Conservation (phyloP, 2,113 vertebrate species). For the Agapornis roseicollis region DNA sequence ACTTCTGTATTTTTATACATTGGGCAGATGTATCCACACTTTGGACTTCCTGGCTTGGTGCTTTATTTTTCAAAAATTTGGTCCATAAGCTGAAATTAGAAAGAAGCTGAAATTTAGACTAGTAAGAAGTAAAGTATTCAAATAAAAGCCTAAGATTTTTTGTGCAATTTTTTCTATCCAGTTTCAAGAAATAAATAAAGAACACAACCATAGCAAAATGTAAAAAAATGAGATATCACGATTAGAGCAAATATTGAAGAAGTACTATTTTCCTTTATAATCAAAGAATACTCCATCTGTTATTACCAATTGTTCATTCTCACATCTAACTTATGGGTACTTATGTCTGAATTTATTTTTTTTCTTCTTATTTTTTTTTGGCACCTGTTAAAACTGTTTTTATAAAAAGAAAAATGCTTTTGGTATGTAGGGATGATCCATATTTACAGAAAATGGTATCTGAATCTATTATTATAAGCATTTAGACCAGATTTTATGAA, state of each 20-base stretch:
- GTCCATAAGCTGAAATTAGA: not conserved
- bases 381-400: not conserved
- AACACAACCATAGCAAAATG: not conserved
- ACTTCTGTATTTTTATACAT: not conserved
- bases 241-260: not conserved
- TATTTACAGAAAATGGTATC: not conserved
- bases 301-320: not conserved
- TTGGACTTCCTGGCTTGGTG: not conserved
- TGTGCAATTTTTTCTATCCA: not conserved
- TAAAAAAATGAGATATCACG: not conserved
- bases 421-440: not conserved
- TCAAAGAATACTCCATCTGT: not conserved
- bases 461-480: not conserved
- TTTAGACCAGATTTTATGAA: not conserved
- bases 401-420: not conserved
- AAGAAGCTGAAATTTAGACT: not conserved
- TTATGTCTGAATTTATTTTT: not conserved
- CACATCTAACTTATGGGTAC: not conserved
- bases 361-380: not conserved
- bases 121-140: not conserved
- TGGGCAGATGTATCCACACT: not conserved
- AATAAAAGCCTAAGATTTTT: not conserved
- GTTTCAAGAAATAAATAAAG: not conserved
- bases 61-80: not conserved
- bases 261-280: not conserved